Evolutionary conservation across 2,888 invertebrate species (phyloP).

Genomic region (Aspidiotus rigidus): DNA sequence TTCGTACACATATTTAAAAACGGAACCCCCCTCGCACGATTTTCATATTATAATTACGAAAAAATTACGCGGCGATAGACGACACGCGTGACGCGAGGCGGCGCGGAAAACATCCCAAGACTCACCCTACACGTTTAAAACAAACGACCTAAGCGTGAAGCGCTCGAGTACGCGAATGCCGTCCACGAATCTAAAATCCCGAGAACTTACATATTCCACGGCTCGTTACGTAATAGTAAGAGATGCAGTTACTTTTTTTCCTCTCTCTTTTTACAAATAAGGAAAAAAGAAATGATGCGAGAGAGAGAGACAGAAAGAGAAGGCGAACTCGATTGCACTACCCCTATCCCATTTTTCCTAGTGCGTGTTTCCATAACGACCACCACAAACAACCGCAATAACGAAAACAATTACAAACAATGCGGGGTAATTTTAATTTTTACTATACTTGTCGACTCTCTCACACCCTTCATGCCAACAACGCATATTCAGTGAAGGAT

Average conservation of each 20-base stretch:
- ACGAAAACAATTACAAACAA: constrained; percentile 27
- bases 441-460: constrained; percentile 16
- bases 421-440: constrained; percentile 25
- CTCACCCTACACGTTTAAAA: too few relatives aligned
- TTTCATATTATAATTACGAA: too few relatives aligned
- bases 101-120: too few relatives aligned
- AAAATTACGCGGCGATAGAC: too few relatives aligned
- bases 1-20: too few relatives aligned
- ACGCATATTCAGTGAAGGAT: neutral
- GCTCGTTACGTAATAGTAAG: constrained; percentile 23
- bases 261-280: neutral
- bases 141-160: constrained; percentile 6
- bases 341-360: neutral
- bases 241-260: constrained; percentile 18
- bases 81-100: too few relatives aligned
- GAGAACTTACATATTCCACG: constrained; percentile 14
- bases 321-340: constrained; percentile 1
- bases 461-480: neutral
- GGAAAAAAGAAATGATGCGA: too few relatives aligned
- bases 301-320: neutral
- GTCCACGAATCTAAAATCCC: neutral
- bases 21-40: too few relatives aligned
- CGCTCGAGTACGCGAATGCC: too few relatives aligned
- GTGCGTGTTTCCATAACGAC: constrained; percentile 20
- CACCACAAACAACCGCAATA: constrained; percentile 24